These are phyloP conservation scores for Protobothrops mucrosquamatus DNA, from an alignment of 2,113 vertebrate species.

Conservation along the genomic window DNA sequence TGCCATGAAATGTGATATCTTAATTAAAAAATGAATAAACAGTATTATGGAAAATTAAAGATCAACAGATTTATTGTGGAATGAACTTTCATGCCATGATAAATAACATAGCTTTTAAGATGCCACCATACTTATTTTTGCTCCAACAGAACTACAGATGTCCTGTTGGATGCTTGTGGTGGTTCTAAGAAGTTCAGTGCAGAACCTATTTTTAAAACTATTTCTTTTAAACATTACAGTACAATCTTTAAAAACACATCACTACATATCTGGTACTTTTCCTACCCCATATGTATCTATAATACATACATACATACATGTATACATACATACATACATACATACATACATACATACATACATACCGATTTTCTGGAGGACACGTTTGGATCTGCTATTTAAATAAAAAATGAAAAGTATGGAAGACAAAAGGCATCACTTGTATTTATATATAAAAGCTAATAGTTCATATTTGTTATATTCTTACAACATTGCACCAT, in stretches of 20 bases:
- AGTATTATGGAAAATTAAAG: neutral
- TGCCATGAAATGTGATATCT: neutral
- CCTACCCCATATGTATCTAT: neutral
- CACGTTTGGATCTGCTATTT: neutral
- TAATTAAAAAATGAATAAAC: conserved; percentile 4
- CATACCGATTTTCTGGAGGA: neutral
- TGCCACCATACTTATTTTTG: neutral
- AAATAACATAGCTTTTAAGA: neutral
- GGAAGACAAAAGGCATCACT: conserved; percentile 20
- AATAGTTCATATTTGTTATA: conserved; percentile 22
- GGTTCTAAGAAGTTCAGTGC: neutral
- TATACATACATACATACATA: neutral
- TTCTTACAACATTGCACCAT: conserved; percentile 7
- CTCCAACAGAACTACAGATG: neutral
- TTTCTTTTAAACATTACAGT: neutral
- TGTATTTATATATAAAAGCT: conserved; percentile 26
- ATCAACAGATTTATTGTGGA: neutral
- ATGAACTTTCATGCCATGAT: neutral
- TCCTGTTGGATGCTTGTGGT: neutral
- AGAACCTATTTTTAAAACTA: neutral
- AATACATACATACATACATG: neutral
- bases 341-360: neutral
- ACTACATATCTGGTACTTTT: neutral
- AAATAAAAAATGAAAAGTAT: neutral
- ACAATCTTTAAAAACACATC: neutral